Evolutionary conservation across 2,888 invertebrate genomes (phyloP), one percentile per base, ranked within the genome.

Genomic region (Drosophila sordidula): DNA sequence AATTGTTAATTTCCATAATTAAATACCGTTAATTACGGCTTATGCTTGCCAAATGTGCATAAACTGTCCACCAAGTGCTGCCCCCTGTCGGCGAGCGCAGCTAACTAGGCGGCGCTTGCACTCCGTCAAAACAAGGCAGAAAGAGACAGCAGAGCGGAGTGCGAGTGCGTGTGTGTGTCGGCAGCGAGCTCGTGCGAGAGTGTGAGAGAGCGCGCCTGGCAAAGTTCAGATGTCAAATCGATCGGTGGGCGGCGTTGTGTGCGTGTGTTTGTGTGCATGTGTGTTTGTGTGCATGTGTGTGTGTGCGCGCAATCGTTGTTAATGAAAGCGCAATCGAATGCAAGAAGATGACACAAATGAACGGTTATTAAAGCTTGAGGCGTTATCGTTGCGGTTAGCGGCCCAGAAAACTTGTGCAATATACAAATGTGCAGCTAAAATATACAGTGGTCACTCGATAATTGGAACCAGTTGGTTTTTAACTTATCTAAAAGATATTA

Each of bases 1-100:
- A 64, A 80, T 80, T 75, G 74, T 78, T 83, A 89, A 89, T 89
- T 89, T 83, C 75, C 79, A 80, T 89, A 89, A 89, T 89, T 83
- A 83, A 85, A 80, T 82, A 73, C 83, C 80, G 86, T 82, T 86
- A 80, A 83, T 78, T 85, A 72, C 70, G 65, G 82, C 66, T 70
- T 62, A 41, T 45, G 70, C 18, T 41, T 56, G 67, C 47, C 44
- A 59, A 74, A 70, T 69, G 56, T 57, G 70, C 66, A 70, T 47
- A 62, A 68, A 72, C 49, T 63, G 49, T 41, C 45, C 50, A 55
- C 50, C 41, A 63, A n/a, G 11, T 54, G 44, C 32, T 45, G 61
- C 62, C 70, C 68, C 68, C 70, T 70, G 56, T 44, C 56, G 56
- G 41, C 51, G 25, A 49, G 26, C 51, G 16, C 25, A 14, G 59